Percentiles rank a stretch among this genome's conserved stretches.
Conservation (phyloP, 2,113 vertebrate genomes). For the Calyptommatus sinebrachiatus region DNA sequence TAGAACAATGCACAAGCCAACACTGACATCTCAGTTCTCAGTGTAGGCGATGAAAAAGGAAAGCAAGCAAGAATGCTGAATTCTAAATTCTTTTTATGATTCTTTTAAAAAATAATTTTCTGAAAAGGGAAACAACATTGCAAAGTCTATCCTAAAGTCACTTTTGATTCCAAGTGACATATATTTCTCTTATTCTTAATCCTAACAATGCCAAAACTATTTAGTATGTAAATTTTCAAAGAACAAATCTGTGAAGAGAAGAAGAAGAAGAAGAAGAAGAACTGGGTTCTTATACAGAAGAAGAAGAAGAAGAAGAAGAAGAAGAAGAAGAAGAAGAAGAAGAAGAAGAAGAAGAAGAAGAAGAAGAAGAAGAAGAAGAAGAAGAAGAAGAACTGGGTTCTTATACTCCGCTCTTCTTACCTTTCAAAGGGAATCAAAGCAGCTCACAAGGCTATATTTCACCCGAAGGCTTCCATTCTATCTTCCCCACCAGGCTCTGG, state of each 20-base stretch:
- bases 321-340: too few relatives aligned
- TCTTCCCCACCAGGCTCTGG: too few relatives aligned
- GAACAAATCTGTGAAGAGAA: background rate
- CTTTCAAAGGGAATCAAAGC: too few relatives aligned
- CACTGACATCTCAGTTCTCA: constrained; percentile 51
- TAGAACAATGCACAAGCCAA: constrained; percentile 37
- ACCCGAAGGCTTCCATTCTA: too few relatives aligned
- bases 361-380: too few relatives aligned
- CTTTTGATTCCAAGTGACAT: constrained; percentile 12
- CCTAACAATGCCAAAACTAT: background rate
- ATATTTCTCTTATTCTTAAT: constrained; percentile 1
- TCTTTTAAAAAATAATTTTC: constrained; percentile 24
- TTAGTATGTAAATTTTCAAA: constrained; percentile 4
- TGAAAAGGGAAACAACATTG: constrained; percentile 21
- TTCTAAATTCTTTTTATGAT: constrained; percentile 29
- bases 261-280: too few relatives aligned
- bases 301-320: too few relatives aligned
- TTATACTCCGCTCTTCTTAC: too few relatives aligned
- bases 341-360: too few relatives aligned
- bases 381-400: too few relatives aligned
- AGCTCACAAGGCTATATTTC: too few relatives aligned
- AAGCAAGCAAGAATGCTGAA: constrained; percentile 3
- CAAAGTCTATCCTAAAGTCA: constrained; percentile 15
- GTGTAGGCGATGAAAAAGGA: background rate
- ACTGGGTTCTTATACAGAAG: too few relatives aligned